These are phyloP conservation scores for Campaea margaritaria DNA, from an alignment of 2,888 invertebrate species.

Conservation along the genomic window DNA sequence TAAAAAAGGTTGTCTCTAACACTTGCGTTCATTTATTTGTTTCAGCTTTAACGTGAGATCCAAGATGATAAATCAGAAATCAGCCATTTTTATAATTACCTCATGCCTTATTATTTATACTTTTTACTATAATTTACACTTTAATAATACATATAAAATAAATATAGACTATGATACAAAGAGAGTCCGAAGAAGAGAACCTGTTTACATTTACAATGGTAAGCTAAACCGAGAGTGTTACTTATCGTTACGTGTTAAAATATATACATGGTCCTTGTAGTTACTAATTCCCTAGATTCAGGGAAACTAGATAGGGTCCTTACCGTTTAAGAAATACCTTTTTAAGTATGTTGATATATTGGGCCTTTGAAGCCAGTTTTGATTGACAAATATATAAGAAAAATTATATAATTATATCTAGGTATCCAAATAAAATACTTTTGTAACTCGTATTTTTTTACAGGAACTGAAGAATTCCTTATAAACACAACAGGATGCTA, in stretches of 20 bases:
- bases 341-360: no score
- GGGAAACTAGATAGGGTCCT: no score
- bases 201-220: constrained; percentile 29
- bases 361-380: no score
- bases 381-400: no score
- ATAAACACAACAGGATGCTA: constrained; percentile 63
- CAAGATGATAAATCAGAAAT: constrained; percentile 29
- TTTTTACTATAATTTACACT: constrained; percentile 29
- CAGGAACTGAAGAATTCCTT: constrained; percentile 49
- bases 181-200: not conserved
- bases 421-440: no score
- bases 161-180: not conserved
- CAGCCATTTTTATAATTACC: constrained; percentile 16
- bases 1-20: not conserved
- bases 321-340: no score
- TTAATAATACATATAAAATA: constrained; percentile 8
- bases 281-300: no score
- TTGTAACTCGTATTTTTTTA: constrained; percentile 10
- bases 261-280: no score
- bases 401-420: no score
- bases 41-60: not conserved
- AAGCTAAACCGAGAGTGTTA: constrained; percentile 1
- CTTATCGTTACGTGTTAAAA: not conserved
- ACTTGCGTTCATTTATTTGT: not conserved
- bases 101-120: constrained; percentile 23